phyloP scores from a whole-genome alignment of 2,113 vertebrate species.

The Pogona vitticeps region DNA sequence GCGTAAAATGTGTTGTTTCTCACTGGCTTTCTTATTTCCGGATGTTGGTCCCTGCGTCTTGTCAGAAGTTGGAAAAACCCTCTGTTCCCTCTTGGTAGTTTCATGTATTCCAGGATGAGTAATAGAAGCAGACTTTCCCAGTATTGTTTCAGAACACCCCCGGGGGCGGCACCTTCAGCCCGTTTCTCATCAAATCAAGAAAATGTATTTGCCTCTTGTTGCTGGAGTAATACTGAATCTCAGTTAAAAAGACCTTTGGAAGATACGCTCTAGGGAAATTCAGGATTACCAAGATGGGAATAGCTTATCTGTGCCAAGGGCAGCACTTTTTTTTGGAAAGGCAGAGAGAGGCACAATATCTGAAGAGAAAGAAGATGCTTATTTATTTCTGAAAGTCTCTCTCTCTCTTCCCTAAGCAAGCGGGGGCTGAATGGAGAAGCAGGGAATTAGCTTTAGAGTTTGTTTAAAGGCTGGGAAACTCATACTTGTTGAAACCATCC shows the following conservation, averaged over 20 bases:
- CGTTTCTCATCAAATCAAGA: too few relatives aligned
- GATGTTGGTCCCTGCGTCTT: not conserved
- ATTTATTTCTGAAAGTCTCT: too few relatives aligned
- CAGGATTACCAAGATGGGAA: not conserved
- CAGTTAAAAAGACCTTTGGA: not conserved
- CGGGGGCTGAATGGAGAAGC: not conserved
- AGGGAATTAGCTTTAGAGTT: not conserved
- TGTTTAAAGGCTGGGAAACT: not conserved
- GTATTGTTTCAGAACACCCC: not conserved
- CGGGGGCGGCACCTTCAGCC: not conserved
- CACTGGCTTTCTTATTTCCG: not conserved
- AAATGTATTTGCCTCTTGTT: not conserved
- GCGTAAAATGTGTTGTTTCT: not conserved
- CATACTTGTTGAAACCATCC: not conserved
- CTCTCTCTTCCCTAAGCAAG: too few relatives aligned
- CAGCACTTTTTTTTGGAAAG: not conserved
- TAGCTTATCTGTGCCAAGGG: too few relatives aligned
- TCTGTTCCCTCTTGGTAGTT: not conserved
- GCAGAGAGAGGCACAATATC: not conserved
- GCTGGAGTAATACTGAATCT: not conserved
- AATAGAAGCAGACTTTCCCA: not conserved
- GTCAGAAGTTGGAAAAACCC: rapidly evolving
- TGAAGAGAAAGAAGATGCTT: too few relatives aligned
- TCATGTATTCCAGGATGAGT: not conserved
- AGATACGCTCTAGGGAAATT: too few relatives aligned